Conservation (phyloP, 2,888 invertebrate species). For the Cynaeus angustus region DNA sequence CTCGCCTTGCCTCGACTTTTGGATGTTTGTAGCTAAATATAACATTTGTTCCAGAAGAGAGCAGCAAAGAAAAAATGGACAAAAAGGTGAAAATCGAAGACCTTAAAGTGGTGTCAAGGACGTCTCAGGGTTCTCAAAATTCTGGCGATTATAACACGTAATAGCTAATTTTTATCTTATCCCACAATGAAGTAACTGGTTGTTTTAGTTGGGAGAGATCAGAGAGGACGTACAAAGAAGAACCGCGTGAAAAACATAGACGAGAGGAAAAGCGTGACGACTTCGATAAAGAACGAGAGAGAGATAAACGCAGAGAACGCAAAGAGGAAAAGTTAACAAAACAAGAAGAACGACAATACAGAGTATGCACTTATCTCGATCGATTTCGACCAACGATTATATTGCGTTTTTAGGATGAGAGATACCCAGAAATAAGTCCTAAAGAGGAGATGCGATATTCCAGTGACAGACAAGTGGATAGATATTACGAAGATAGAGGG, state of each 20-base stretch:
- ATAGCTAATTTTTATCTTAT: slow-evolving; percentile 40
- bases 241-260: slow-evolving; percentile 73
- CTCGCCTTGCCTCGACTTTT: not conserved
- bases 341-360: slow-evolving; percentile 68
- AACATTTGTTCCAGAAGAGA: slow-evolving; percentile 32
- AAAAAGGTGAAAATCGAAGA: slow-evolving; percentile 62
- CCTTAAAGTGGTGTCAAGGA: slow-evolving; percentile 56
- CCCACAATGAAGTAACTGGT: not conserved
- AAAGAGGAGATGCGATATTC: slow-evolving; percentile 71
- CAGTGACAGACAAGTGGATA: slow-evolving; percentile 72
- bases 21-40: not conserved
- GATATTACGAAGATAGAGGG: slow-evolving; percentile 71
- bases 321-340: slow-evolving; percentile 70
- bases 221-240: slow-evolving; percentile 69
- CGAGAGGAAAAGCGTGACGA: slow-evolving; percentile 75
- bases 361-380: slow-evolving; percentile 45
- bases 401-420: slow-evolving; percentile 70
- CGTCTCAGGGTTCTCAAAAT: slow-evolving; percentile 56
- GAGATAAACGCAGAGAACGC: slow-evolving; percentile 75
- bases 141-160: slow-evolving; percentile 61
- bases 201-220: slow-evolving; percentile 59
- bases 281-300: slow-evolving; percentile 79
- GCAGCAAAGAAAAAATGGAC: slow-evolving; percentile 62
- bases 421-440: slow-evolving; percentile 70
- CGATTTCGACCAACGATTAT: not conserved